Conservation (phyloP, 2,888 invertebrate genomes). For the Frankliniella fusca region DNA sequence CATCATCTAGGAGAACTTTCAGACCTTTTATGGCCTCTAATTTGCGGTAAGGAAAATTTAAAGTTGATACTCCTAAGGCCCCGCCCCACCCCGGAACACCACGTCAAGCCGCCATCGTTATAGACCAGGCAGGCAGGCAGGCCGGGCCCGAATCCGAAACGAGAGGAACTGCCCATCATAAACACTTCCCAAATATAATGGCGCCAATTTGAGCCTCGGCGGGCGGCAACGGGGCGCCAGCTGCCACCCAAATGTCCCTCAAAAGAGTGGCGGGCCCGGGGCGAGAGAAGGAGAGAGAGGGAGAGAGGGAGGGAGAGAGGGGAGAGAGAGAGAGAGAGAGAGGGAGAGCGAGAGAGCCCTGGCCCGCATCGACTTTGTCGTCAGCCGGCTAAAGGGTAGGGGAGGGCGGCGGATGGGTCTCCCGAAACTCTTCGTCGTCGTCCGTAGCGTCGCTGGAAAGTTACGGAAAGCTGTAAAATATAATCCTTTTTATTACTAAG, state of each 20-base stretch:
- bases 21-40: too few species aligned
- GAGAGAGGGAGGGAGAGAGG: neutral
- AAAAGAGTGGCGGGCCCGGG: neutral
- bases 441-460: neutral
- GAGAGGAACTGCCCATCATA: constrained; percentile 9
- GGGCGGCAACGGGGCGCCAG: neutral
- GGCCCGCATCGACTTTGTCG: neutral
- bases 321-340: neutral
- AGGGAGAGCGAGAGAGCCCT: neutral
- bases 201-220: neutral
- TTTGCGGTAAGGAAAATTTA: too few species aligned
- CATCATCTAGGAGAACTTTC: too few species aligned
- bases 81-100: neutral
- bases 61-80: neutral
- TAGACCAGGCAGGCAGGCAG: too few species aligned
- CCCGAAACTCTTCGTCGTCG: neutral
- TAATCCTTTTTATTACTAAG: constrained; percentile 22
- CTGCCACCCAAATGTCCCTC: constrained; percentile 11
- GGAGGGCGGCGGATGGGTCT: neutral
- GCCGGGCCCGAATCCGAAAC: neutral
- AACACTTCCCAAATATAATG: constrained; percentile 19
- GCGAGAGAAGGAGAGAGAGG: neutral
- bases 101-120: neutral
- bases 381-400: neutral
- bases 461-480: constrained; percentile 25